A percentile compares a stretch with the other conserved stretches of the same genome.
These are phyloP conservation scores for Micropoecilia bifurca DNA, from an alignment of 2,797 vertebrate genomes.

Conservation along the genomic window DNA sequence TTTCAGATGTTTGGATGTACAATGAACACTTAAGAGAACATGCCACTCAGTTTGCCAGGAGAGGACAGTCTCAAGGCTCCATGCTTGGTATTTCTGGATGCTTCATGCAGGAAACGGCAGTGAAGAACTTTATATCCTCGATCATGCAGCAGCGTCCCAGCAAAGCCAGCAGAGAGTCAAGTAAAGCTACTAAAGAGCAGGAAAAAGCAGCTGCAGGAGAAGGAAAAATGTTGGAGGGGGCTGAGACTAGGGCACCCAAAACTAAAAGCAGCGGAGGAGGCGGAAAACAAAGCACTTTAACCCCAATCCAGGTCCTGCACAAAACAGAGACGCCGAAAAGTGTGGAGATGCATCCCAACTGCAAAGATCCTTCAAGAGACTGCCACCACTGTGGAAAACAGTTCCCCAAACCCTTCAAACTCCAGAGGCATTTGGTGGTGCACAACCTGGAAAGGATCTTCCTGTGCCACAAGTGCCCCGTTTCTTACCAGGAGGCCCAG, in stretches of 20 bases:
- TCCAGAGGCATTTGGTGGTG: slow-evolving; percentile 96
- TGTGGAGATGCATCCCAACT: slow-evolving; percentile 90
- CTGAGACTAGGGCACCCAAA: slow-evolving; percentile 73
- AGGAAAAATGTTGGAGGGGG: slow-evolving; percentile 48
- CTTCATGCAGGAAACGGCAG: slow-evolving; percentile 85
- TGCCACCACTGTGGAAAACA: slow-evolving; percentile 99
- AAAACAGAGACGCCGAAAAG: slow-evolving; percentile 83
- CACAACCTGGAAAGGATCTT: slow-evolving; percentile 97
- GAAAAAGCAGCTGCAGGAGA: slow-evolving; percentile 64
- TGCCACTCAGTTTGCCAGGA: slow-evolving; percentile 93
- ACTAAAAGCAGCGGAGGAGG: slow-evolving; percentile 68
- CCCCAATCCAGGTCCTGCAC: slow-evolving; percentile 78
- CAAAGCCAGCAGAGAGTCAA: slow-evolving; percentile 76
- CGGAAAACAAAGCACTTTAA: slow-evolving; percentile 73
- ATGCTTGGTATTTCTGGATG: slow-evolving; percentile 86
- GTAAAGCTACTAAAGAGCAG: slow-evolving; percentile 70
- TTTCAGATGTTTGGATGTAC: slow-evolving; percentile 98
- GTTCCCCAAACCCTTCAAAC: slow-evolving; percentile 98
- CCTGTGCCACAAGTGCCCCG: slow-evolving; percentile 92
- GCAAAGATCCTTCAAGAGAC: slow-evolving; percentile 96
- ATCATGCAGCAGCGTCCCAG: slow-evolving; percentile 86
- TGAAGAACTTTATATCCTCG: slow-evolving; percentile 89
- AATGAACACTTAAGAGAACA: slow-evolving; percentile 97
- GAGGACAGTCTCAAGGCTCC: slow-evolving; percentile 88
- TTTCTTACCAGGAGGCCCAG: slow-evolving; percentile 89